Evolutionary conservation across 2,113 vertebrate species (phyloP), one percentile per base, ranked within the genome.

Genomic region (Oostethus manadensis): DNA sequence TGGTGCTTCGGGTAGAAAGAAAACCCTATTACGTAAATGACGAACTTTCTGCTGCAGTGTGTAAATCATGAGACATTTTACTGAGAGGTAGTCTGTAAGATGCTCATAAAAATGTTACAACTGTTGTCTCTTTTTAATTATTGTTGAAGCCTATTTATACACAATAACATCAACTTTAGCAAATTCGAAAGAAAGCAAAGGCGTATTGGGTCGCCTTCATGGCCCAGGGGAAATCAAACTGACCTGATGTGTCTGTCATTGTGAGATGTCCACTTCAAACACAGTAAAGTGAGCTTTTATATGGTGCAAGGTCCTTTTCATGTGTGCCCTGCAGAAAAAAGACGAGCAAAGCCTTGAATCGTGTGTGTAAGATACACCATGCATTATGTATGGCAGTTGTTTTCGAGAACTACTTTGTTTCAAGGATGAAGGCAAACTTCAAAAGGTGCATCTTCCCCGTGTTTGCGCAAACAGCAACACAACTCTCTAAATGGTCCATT

Each of bases 171-270:
- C 59, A 76, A 73, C 62, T 44, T 63, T 70, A 64, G 60, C 63
- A 56, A 55, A 84, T 66, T 73, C 82, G 70, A 82, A 78, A 79
- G 73, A 65, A 78, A 81, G 61, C 45, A 56, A 57, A 50, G 61
- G 71, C 56, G 71, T 70, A 80, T 75, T 75, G 74, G 79, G 82
- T 81, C 74, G 73, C 58, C 64, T 76, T 70, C 46, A 66, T 66
- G 60, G 64, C 73, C 70, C 54, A 1, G 51, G 81, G 82, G 82
- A 83, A 83, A 87, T 83, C 71, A 71, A 59, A 64, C 48, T 51
- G 57, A 51, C 56, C 59, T 57, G 58, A 65, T 49, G 60, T 62
- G 58, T 70, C 18, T 8, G 67, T 54, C 67, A 72, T 61, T 73
- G 73, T 63, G 61, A 74, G 47, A 64, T 44, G 76, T 72, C 68